These are phyloP conservation scores for Heptranchias perlo DNA, from an alignment of 2,113 vertebrate genomes.

Conservation along the genomic window DNA sequence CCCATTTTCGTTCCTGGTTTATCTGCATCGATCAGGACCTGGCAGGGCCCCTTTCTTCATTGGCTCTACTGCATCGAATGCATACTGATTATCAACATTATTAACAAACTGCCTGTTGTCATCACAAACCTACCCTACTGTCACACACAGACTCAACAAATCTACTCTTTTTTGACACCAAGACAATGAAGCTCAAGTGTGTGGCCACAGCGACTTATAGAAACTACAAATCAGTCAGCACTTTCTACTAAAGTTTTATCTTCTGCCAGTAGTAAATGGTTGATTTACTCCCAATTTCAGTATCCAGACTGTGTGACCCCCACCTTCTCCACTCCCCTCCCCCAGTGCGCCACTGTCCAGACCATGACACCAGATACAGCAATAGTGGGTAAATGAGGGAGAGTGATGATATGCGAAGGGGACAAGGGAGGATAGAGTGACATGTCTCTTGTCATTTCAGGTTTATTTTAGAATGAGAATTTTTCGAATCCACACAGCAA, in stretches of 20 bases:
- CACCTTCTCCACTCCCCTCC: background rate
- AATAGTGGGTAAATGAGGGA: background rate
- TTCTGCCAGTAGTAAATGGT: background rate
- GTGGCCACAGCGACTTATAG: background rate
- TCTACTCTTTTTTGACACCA: background rate
- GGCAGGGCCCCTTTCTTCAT: background rate
- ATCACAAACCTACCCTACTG: background rate
- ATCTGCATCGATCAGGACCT: background rate
- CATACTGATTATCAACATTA: background rate
- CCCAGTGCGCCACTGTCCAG: background rate
- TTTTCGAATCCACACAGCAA: background rate
- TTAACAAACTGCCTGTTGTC: background rate
- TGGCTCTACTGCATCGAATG: background rate
- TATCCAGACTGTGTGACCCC: background rate
- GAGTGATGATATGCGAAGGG: background rate
- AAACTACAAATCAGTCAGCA: background rate
- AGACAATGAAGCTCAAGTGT: background rate
- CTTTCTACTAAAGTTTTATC: background rate
- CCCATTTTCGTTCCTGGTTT: background rate
- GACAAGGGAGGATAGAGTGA: background rate
- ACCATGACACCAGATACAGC: background rate
- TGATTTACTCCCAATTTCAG: background rate
- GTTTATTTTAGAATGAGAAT: background rate
- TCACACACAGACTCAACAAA: background rate
- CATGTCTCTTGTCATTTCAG: background rate